Evolutionary conservation across 1,140 invertebrate species (phyloP), one percentile per base, ranked within the genome.

Genomic region (Brachionus plicatilis): DNA sequence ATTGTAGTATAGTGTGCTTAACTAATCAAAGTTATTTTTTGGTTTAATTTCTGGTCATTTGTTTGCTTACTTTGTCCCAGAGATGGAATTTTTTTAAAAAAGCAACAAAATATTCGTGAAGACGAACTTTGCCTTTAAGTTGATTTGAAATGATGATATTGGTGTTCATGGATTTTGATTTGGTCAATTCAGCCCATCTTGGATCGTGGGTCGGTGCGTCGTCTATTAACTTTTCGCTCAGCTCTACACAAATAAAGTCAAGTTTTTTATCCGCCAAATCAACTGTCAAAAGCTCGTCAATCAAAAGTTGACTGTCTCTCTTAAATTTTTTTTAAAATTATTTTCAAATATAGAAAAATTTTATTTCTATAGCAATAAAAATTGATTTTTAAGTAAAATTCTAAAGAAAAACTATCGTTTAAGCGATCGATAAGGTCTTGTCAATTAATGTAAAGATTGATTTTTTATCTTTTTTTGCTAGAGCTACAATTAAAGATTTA

Each of bases 21-120:
- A 20, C 75, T 78, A 76, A 41, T n/a, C 33, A 33, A 50, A 37
- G 4, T n/a, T 76, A 33, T 29, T 76, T 76, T 76, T 76, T 29
- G 4, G 0, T n/a, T 0, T 50, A 27, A 76, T 41, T 33, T 37
- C 5, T 37, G 33, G 33, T 37, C 33, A 37, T 37, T 37, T 37
- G 6, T 7, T 37, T 5, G 33, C 33, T 60, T 82, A 82, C 37
- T 65, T 82, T 68, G 60, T 60, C 53, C 53, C 53, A 68, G 9
- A 82, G 79, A 41, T 65, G 24, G 4, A 65, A 82, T 45, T 82
- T 82, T 17, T 82, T 82, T 29, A 82, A 82, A 82, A 82, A 82
- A 8, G 79, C 20, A 14, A 82, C 17, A 47, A 65, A 82, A 65
- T 82, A 82, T 20, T 82, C 79, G 20, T 82, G 79, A 29, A 82